These are phyloP conservation scores for Pyrrhosoma nymphula DNA, from an alignment of 2,888 invertebrate genomes.

Conservation along the genomic window DNA sequence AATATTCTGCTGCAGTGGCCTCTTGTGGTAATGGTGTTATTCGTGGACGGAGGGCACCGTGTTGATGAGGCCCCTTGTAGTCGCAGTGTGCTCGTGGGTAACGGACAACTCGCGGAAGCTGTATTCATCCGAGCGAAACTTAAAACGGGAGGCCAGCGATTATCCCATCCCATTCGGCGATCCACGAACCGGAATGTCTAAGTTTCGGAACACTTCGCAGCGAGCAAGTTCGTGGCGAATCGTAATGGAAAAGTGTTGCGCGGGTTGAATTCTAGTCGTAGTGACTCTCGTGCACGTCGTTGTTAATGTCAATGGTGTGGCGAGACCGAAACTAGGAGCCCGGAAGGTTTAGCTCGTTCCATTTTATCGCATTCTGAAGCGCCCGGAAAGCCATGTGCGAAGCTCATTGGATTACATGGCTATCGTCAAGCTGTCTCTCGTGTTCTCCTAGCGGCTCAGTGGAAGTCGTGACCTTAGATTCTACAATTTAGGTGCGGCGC, in stretches of 20 bases:
- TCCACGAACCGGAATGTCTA: not conserved
- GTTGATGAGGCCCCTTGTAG: not conserved
- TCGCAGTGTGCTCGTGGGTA: not conserved
- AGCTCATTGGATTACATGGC: conserved; percentile 12
- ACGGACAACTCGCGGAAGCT: not conserved
- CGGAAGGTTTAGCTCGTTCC: not conserved
- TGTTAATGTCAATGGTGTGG: not conserved
- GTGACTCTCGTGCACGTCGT: not conserved
- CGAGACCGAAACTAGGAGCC: not conserved
- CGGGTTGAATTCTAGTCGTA: not conserved
- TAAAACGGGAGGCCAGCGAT: not conserved
- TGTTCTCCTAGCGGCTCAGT: not conserved
- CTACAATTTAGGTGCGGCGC: not conserved
- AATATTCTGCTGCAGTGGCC: no score
- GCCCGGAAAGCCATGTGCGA: not conserved
- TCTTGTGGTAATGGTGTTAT: not conserved
- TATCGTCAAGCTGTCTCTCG: not conserved
- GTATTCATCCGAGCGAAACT: not conserved
- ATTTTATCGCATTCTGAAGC: not conserved
- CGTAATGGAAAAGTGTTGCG: not conserved
- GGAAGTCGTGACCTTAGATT: not conserved
- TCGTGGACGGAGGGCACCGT: not conserved
- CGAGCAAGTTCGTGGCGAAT: not conserved
- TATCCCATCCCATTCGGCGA: not conserved
- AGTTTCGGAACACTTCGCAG: not conserved